Evolutionary conservation across 2,797 vertebrate species (phyloP), one percentile per base, ranked within the genome.

Genomic region (Spinibarbus caldwelli): DNA sequence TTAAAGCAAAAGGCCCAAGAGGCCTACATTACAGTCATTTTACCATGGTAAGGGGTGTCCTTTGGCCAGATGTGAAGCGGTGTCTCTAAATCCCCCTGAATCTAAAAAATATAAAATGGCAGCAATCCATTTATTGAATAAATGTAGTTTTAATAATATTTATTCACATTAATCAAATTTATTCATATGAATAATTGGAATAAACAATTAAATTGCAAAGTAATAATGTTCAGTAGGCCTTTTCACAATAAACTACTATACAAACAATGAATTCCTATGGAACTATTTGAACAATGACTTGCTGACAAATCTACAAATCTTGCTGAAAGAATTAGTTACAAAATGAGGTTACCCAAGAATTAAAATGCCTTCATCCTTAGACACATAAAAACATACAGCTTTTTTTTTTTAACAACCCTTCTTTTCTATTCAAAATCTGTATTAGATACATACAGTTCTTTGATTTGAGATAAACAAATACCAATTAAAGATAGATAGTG

Each of bases 1-100:
- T 96, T 94, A 96, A 96, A 95, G 96, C 96, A 93, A 97, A 96
- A 95, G 90, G 91, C 94, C 93, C 92, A 91, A 94, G 62, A 64
- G 84, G 62, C 72, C 91, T 59, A 52, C 15, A 31, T 81, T 77
- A 87, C 82, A 91, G 83, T 80, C 80, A 86, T 86, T 81, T 84
- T 76, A 73, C 9, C n/a, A 70, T 9, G 0, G 38, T 45, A 59
- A 34, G 26, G 14, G 47, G 66, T 54, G 47, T 70, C 41, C n/a
- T 52, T 66, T 38, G 15, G 12, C 29, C 62, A 64, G 14, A 64
- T 31, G 38, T 43, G 2, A 71, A 43, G 36, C 1, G 6, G n/a
- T 26, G 34, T 38, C 21, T 23, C 31, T n/a, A 36, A 76, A 54
- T 9, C 34, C 12, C 12, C 12, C 21, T 26, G 26, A n/a, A 26